These are phyloP conservation scores for Nemopilema nomurai DNA, from an alignment of 30 jellyfish, hydroid and myxozoan species.

Conservation along the genomic window DNA sequence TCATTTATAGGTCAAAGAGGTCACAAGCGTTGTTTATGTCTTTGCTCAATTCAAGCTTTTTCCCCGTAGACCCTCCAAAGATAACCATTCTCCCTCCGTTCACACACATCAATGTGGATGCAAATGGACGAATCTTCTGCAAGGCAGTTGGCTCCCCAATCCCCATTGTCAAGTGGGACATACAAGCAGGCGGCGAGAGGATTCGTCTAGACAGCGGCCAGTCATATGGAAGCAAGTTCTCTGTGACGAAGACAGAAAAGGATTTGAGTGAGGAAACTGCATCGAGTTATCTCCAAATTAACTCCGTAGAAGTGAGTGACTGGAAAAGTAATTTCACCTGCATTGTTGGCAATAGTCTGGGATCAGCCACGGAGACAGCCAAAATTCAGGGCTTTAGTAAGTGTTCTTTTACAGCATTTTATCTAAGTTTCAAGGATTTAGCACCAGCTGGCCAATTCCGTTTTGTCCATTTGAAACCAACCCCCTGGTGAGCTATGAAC, in stretches of 20 bases:
- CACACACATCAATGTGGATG: constrained; percentile 59
- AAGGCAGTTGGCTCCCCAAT: constrained; percentile 62
- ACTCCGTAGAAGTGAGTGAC: constrained; percentile 25
- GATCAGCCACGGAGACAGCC: constrained; percentile 6
- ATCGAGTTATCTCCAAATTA: constrained; percentile 17
- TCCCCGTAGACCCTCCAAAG: constrained; percentile 43
- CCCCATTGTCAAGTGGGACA: constrained; percentile 38
- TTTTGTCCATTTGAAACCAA: too few relatives aligned
- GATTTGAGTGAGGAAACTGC: constrained; percentile 14
- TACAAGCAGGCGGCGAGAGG: constrained; percentile 2
- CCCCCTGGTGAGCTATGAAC: too few relatives aligned
- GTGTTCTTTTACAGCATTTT: background rate
- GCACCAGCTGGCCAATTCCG: too few relatives aligned
- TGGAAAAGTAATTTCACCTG: constrained; percentile 54
- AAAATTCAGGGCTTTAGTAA: constrained; percentile 58
- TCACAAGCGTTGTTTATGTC: background rate
- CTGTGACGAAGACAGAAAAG: constrained; percentile 18
- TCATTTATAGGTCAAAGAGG: too few relatives aligned
- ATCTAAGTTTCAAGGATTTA: background rate
- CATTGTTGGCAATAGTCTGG: constrained; percentile 59
- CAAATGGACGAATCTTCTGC: constrained; percentile 45
- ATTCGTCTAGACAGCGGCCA: constrained; percentile 15
- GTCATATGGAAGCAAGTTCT: background rate
- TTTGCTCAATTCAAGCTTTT: background rate
- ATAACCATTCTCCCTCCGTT: background rate